Evolutionary conservation across 2,797 vertebrate genomes (phyloP).

Genomic region (Sebastolobus alascanus): DNA sequence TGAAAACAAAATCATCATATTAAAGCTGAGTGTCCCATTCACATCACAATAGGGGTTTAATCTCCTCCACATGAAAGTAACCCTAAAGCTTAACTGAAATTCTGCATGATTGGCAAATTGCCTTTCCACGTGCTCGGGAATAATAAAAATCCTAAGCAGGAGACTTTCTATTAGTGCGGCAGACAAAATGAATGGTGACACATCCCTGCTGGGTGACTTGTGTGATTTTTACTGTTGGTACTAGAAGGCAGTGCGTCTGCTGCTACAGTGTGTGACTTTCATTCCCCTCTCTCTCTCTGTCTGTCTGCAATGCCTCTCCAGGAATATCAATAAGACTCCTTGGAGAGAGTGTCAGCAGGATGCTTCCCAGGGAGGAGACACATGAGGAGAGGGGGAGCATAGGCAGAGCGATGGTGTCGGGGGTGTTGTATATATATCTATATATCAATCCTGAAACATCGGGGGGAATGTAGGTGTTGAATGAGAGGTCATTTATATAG

Average conservation of each 20-base stretch:
- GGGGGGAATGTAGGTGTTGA: slow-evolving; percentile 45
- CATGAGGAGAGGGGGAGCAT: slow-evolving; percentile 44
- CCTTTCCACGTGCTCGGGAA: slow-evolving; percentile 20
- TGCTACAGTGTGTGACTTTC: slow-evolving; percentile 73
- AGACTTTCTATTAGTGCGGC: slow-evolving; percentile 48
- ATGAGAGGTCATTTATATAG: slow-evolving; percentile 59
- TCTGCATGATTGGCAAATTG: slow-evolving; percentile 59
- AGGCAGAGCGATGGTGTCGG: slow-evolving; percentile 35
- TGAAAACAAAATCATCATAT: slow-evolving; percentile 45
- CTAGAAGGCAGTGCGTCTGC: slow-evolving; percentile 61
- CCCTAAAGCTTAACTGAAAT: slow-evolving; percentile 47
- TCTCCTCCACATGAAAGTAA: slow-evolving; percentile 52
- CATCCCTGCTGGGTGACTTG: slow-evolving; percentile 68
- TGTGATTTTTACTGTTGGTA: slow-evolving; percentile 69
- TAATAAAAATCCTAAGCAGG: slow-evolving; percentile 45
- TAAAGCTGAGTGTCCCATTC: slow-evolving; percentile 36
- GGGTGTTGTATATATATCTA: slow-evolving; percentile 16
- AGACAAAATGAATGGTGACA: slow-evolving; percentile 57
- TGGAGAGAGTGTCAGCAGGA: slow-evolving; percentile 79
- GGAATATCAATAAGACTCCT: slow-evolving; percentile 84
- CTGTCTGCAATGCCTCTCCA: slow-evolving; percentile 73
- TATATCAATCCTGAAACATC: slow-evolving; percentile 42
- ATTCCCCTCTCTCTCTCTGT: slow-evolving; percentile 45
- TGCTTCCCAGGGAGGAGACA: slow-evolving; percentile 74
- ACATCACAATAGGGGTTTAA: slow-evolving; percentile 35